A percentile compares a stretch with the other conserved stretches of the same genome.
Evolutionary conservation across 2,888 invertebrate species (phyloP).

Genomic region (Coenonympha arcania): DNA sequence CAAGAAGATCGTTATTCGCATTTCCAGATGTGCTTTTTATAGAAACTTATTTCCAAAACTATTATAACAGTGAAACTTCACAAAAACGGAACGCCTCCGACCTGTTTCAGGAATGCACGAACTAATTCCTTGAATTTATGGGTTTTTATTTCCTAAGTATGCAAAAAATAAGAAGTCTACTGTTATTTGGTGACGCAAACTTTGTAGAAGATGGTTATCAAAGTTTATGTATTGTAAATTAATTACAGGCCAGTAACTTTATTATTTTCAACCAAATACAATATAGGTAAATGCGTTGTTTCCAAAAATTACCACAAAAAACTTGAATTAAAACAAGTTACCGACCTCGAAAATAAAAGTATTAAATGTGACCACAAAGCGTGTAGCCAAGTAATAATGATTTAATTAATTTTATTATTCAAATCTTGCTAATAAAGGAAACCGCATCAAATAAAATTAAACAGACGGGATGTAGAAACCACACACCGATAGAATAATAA

Average conservation of each 20-base stretch:
- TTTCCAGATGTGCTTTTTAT: constrained; percentile 28
- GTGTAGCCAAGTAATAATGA: constrained; percentile 4
- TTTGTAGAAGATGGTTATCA: too few species aligned
- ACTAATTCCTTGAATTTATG: constrained; percentile 13
- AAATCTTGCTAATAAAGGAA: constrained; percentile 20
- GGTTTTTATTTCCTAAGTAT: background rate
- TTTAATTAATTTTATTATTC: constrained; percentile 6
- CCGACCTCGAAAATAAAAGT: background rate
- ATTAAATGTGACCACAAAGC: constrained; percentile 7
- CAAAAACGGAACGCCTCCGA: constrained; percentile 20
- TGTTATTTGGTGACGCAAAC: too few species aligned
- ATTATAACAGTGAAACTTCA: constrained; percentile 24
- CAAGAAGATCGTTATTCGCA: constrained; percentile 28
- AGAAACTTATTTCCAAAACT: constrained; percentile 27
- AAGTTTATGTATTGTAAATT: too few species aligned
- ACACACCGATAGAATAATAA: background rate
- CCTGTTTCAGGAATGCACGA: constrained; percentile 10
- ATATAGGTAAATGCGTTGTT: too few species aligned
- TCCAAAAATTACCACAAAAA: too few species aligned
- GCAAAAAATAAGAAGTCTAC: background rate
- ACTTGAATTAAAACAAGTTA: too few species aligned
- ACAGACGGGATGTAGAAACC: constrained; percentile 10
- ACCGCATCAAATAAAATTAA: constrained; percentile 15
- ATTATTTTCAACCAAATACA: too few species aligned
- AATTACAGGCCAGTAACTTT: too few species aligned